Percentiles rank a stretch among this genome's conserved stretches.
phyloP scores from a whole-genome alignment of 2,113 vertebrate genomes.

The Anseranas semipalmata region DNA sequence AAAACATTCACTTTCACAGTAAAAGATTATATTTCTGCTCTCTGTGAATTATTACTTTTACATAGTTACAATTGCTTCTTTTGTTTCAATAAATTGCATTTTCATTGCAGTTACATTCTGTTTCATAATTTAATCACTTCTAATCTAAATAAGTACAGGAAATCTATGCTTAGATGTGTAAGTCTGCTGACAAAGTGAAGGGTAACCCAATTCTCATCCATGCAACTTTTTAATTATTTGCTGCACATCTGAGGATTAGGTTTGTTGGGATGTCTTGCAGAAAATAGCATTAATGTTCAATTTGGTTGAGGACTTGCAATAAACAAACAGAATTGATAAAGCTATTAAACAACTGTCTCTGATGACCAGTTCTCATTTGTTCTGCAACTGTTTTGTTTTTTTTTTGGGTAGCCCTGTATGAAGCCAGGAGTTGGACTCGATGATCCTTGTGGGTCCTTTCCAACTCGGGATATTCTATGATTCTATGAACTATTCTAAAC shows the following conservation, averaged over 20 bases:
- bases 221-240: constrained; percentile 60
- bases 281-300: constrained; percentile 68
- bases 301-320: constrained; percentile 41
- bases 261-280: constrained; percentile 48
- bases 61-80: background rate
- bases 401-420: background rate
- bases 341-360: constrained; percentile 47
- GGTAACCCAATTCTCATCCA: constrained; percentile 40
- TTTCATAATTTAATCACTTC: constrained; percentile 37
- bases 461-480: background rate
- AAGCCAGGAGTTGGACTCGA: background rate
- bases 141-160: constrained; percentile 9
- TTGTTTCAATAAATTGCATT: background rate
- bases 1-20: background rate
- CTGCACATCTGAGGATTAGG: constrained; percentile 46
- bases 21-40: background rate
- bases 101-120: background rate
- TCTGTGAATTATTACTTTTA: background rate
- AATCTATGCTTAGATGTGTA: constrained; percentile 28
- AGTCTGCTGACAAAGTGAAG: constrained; percentile 49
- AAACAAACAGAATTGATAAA: constrained; percentile 64
- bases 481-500: background rate
- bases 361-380: constrained; percentile 27
- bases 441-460: background rate
- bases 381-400: background rate